Conservation (phyloP, 2,797 vertebrate species). For the Cyprinella venusta region DNA sequence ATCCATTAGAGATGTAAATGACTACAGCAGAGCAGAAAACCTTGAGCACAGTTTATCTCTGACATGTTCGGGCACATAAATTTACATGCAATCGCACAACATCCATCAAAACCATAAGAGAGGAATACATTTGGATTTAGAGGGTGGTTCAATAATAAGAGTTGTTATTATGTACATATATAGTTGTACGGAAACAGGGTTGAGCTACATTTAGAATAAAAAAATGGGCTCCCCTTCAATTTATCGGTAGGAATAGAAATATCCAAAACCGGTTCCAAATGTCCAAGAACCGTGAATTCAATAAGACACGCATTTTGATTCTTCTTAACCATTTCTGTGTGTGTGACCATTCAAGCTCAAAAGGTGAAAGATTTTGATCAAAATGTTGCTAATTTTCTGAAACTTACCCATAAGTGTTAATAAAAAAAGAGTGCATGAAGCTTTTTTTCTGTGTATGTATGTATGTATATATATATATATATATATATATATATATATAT, state of each 20-base stretch:
- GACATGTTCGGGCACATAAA: neutral
- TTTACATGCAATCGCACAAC: slow-evolving; percentile 14
- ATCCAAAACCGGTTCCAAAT: neutral
- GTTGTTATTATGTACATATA: neutral
- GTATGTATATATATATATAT: too few species aligned
- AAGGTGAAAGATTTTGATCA: too few species aligned
- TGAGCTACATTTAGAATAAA: neutral
- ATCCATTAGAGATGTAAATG: slow-evolving; percentile 34
- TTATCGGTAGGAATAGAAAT: neutral
- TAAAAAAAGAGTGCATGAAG: too few species aligned
- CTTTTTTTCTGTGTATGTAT: too few species aligned
- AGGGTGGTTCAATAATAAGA: neutral
- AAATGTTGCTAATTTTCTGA: too few species aligned
- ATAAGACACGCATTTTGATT: neutral
- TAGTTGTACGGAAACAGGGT: neutral
- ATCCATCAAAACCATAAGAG: slow-evolving; percentile 2
- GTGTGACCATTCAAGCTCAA: neutral
- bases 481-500: too few species aligned
- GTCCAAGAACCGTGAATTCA: neutral
- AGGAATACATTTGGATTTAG: neutral
- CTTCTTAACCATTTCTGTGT: neutral
- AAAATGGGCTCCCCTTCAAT: neutral
- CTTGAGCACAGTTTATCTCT: slow-evolving; percentile 16
- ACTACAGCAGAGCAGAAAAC: neutral
- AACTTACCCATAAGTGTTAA: too few species aligned